These are phyloP conservation scores for Phaenicophaeus curvirostris DNA, from an alignment of 2,797 vertebrate genomes.

Conservation along the genomic window DNA sequence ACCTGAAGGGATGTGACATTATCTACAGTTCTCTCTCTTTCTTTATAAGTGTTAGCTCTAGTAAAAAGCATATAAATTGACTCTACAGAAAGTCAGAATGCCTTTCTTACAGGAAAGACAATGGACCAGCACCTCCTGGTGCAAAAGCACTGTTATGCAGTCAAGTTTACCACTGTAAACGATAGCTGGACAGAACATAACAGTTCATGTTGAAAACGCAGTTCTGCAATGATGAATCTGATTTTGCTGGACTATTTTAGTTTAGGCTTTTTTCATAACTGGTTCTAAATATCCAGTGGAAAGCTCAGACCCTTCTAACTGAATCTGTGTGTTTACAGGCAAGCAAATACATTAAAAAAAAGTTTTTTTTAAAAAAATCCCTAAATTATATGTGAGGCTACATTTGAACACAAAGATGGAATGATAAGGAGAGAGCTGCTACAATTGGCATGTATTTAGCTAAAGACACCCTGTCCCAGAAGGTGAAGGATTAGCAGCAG, in stretches of 20 bases:
- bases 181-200: background rate
- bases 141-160: background rate
- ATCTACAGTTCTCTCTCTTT: background rate
- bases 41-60: background rate
- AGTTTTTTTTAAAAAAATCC: background rate
- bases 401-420: background rate
- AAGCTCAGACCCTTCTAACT: background rate
- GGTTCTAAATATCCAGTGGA: background rate
- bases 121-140: constrained; percentile 19
- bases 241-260: background rate
- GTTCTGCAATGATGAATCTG: background rate
- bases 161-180: background rate
- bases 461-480: background rate
- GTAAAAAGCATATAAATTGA: background rate
- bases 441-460: rapidly evolving
- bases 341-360: background rate
- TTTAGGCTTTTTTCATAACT: background rate
- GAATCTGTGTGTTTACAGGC: background rate
- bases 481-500: background rate
- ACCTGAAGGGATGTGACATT: background rate
- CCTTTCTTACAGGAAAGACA: background rate
- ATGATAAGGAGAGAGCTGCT: background rate
- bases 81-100: rapidly evolving
- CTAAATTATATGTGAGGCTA: background rate
- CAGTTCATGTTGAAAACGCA: background rate